Percentiles rank a stretch among this genome's conserved stretches.
Conservation (phyloP, 1,140 invertebrate genomes). For the Euura saliciscinereae region DNA sequence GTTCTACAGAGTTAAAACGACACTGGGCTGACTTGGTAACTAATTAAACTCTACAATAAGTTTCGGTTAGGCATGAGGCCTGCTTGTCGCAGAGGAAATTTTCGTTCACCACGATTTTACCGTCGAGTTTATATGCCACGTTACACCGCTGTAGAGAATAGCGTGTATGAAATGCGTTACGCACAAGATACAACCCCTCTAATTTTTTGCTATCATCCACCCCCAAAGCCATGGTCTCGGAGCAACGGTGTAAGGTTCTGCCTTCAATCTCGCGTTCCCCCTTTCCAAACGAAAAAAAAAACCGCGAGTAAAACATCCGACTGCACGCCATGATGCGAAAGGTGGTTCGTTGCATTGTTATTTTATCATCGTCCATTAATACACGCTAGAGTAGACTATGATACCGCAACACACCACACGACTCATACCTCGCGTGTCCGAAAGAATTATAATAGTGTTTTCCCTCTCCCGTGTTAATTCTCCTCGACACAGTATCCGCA, state of each 20-base stretch:
- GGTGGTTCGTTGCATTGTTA: too few relatives aligned
- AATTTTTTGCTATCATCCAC: slow-evolving; percentile 17
- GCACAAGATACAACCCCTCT: slow-evolving; percentile 5
- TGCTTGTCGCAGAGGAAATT: slow-evolving; percentile 6
- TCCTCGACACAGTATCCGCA: background rate
- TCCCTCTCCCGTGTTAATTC: background rate
- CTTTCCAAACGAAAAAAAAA: background rate
- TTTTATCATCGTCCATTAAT: too few relatives aligned
- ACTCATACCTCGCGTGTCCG: background rate
- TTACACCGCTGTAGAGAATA: too few relatives aligned
- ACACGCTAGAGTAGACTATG: too few relatives aligned
- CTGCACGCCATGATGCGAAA: background rate
- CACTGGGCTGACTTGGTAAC: background rate
- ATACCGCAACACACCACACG: background rate
- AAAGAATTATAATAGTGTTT: background rate
- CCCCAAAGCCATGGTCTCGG: background rate
- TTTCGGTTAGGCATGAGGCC: background rate
- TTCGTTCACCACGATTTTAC: background rate
- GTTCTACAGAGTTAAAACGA: background rate
- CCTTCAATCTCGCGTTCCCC: slow-evolving; percentile 3
- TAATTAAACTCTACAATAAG: background rate
- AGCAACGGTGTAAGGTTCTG: slow-evolving; percentile 2
- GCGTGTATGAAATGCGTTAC: background rate
- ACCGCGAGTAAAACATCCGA: too few relatives aligned
- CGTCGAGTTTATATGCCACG: too few relatives aligned